These are phyloP conservation scores for Ormyrus thymus DNA, from an alignment of 2,888 invertebrate species.

Conservation along the genomic window DNA sequence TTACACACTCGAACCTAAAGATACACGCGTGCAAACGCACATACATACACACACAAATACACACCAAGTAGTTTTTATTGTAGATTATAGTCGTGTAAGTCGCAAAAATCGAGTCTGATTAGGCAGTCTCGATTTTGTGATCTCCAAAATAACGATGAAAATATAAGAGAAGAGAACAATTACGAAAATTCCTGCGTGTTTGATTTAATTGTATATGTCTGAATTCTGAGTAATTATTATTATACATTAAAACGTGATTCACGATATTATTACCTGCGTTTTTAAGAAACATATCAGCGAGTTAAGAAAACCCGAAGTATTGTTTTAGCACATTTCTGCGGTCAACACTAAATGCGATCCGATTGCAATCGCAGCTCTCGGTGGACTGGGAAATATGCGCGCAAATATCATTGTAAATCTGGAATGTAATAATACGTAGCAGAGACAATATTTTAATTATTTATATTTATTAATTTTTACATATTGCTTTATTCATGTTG, in stretches of 20 bases:
- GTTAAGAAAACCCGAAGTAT: slow-evolving; percentile 11
- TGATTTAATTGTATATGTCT: slow-evolving; percentile 31
- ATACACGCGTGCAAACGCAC: not conserved
- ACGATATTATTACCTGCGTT: slow-evolving; percentile 9
- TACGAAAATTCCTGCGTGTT: slow-evolving; percentile 9
- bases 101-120: slow-evolving; percentile 38
- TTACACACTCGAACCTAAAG: not conserved
- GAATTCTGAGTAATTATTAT: slow-evolving; percentile 31
- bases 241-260: slow-evolving; percentile 14
- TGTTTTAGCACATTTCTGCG: slow-evolving; percentile 15
- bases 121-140: slow-evolving; percentile 41
- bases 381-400: slow-evolving; percentile 11
- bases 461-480: slow-evolving; percentile 50
- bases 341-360: slow-evolving; percentile 10
- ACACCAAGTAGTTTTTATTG: slow-evolving; percentile 28
- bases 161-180: slow-evolving; percentile 1
- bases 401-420: not conserved
- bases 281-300: slow-evolving; percentile 28
- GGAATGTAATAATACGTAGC: slow-evolving; percentile 20
- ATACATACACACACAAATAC: slow-evolving; percentile 1
- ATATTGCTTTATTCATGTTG: slow-evolving; percentile 31
- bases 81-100: slow-evolving; percentile 31
- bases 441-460: slow-evolving; percentile 46
- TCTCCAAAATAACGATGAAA: slow-evolving; percentile 27
- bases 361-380: slow-evolving; percentile 21